Evolutionary conservation across 1,140 invertebrate species (phyloP).

Genomic region (Rhagoletis zephyria): DNA sequence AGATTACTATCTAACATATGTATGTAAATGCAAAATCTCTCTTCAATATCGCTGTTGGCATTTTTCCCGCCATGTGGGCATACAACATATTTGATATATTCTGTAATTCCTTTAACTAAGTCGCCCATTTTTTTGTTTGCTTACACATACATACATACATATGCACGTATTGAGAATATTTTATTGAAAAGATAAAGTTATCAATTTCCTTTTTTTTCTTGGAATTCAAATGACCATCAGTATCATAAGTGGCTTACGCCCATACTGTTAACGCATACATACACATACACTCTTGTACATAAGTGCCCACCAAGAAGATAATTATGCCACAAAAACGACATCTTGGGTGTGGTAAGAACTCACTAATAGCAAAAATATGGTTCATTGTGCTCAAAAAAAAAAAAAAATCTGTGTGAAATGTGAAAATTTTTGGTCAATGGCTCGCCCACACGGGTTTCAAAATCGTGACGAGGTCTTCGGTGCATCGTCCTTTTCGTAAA

Average conservation of each 20-base stretch:
- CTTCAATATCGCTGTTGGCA: too few species aligned
- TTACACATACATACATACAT: too few species aligned
- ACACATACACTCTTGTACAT: background rate
- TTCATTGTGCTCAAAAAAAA: too few species aligned
- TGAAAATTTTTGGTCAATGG: too few species aligned
- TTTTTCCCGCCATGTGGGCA: background rate
- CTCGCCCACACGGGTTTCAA: too few species aligned
- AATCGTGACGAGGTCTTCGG: too few species aligned
- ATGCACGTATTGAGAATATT: constrained; percentile 12
- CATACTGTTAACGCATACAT: background rate
- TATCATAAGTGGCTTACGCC: constrained; percentile 19
- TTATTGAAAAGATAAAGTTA: constrained; percentile 47
- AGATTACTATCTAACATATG: background rate
- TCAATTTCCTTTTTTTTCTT: constrained; percentile 22
- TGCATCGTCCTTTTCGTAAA: too few species aligned
- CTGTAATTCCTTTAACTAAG: background rate
- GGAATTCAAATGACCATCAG: constrained; percentile 18
- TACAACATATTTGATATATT: background rate
- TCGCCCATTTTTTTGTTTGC: background rate
- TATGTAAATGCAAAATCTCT: too few species aligned
- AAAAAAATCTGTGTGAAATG: too few species aligned
- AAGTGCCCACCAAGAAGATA: background rate
- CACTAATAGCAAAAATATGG: too few species aligned
- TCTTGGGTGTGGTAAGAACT: background rate
- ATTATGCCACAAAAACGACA: background rate